These are phyloP conservation scores for Pseudomyrmex cubaensis DNA, from an alignment of 1,140 invertebrate genomes.

Conservation along the genomic window DNA sequence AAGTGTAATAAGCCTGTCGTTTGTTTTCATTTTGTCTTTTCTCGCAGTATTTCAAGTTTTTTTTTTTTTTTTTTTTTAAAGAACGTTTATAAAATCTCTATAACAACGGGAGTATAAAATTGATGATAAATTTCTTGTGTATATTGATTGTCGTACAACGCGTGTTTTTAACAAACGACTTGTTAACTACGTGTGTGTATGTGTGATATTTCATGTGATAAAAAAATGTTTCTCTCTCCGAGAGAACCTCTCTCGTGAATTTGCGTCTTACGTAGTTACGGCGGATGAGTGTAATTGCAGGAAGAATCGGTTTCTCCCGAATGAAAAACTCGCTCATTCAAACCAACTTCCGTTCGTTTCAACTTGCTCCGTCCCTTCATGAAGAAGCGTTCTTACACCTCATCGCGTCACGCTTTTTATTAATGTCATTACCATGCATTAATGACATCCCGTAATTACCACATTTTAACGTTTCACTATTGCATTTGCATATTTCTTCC, in stretches of 20 bases:
- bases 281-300: constrained; percentile 6
- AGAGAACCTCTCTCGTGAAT: too few species aligned
- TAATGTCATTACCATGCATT: constrained; percentile 24
- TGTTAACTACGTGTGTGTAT: too few species aligned
- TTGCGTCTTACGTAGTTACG: not conserved
- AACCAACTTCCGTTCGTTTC: constrained; percentile 1
- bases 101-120: too few species aligned
- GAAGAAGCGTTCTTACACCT: constrained; percentile 23
- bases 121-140: too few species aligned
- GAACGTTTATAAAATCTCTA: too few species aligned
- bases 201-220: too few species aligned
- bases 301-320: constrained; percentile 4
- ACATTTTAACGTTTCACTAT: not conserved
- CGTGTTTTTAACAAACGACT: too few species aligned
- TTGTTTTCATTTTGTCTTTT: constrained; percentile 59
- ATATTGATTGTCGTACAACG: too few species aligned
- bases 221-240: too few species aligned
- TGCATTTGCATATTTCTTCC: not conserved
- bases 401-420: not conserved
- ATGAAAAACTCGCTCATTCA: constrained; percentile 16
- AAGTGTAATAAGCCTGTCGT: constrained; percentile 46
- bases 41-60: not conserved
- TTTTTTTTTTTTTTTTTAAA: too few species aligned
- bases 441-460: constrained; percentile 25
- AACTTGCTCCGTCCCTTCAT: not conserved